Evolutionary conservation across 2,888 invertebrate genomes (phyloP).

Genomic region (Lumbricus terrestris): DNA sequence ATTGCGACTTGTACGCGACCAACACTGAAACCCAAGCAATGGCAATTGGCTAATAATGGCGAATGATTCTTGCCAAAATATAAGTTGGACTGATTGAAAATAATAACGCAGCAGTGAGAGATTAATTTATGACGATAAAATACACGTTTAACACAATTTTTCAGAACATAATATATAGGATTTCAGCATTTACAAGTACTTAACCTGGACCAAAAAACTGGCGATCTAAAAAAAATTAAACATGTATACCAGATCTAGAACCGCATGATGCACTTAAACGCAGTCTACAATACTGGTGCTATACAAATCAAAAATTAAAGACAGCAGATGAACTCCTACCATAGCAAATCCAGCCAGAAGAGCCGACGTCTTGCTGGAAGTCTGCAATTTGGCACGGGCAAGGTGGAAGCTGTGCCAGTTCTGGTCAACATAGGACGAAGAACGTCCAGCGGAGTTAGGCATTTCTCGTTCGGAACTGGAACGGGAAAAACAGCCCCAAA

Average conservation of each 20-base stretch:
- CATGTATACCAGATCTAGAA: too few species aligned
- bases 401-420: slow-evolving; percentile 25
- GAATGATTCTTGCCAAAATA: too few species aligned
- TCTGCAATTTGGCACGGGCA: slow-evolving; percentile 28
- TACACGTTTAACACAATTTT: too few species aligned
- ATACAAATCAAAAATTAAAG: neutral
- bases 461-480: neutral
- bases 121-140: too few species aligned
- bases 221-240: neutral
- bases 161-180: neutral
- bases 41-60: too few species aligned
- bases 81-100: too few species aligned
- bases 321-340: slow-evolving; percentile 6
- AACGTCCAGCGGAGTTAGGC: neutral
- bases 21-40: too few species aligned
- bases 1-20: too few species aligned
- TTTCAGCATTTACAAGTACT: neutral
- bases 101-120: too few species aligned
- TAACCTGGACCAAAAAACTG: neutral
- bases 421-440: neutral
- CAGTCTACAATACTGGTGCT: too few species aligned
- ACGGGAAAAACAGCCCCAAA: neutral
- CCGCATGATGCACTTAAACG: too few species aligned
- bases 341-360: slow-evolving; percentile 28
- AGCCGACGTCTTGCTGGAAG: slow-evolving; percentile 31